Base-by-base conservation (phyloP, 2,888 invertebrate genomes). In the Latheticus oryzae region DNA sequence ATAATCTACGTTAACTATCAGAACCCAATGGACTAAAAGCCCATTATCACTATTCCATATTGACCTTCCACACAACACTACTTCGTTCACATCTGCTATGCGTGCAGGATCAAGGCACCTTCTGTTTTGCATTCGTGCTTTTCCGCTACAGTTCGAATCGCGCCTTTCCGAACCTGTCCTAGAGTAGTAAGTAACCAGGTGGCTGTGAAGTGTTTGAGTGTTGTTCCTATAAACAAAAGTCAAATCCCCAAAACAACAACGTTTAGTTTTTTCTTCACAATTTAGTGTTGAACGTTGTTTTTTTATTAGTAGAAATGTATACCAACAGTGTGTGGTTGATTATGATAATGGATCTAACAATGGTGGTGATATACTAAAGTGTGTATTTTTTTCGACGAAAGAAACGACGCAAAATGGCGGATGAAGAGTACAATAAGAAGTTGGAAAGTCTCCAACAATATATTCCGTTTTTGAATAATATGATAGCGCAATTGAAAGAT, bases 381-480 rank as follows among this genome's bases (percentile, higher is more conserved):
- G 28, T 5, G 5, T 5, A n/a, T 28, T 28, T n/a, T n/a, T 5
- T 28, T 3, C 4, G 8, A 28, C 4, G n/a, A 8, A 3, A 8
- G 3, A 33, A 38, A 24, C 35, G 37, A 47, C 12, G 23, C 38
- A 67, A 68, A 45, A 76, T 76, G 76, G 68, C 73, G 33, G 74
- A 78, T 48, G 79, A 80, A 59, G 81, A 82, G 40, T 87, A 87
- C 79, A 82, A 84, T 59, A 76, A 73, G 60, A 87, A 87, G 77
- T 82, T 87, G 73, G 81, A 82, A 65, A 85, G 85, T 72, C 84
- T 89, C 81, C 86, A 87, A 78, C 82, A 83, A 67, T 88, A 87
- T 77, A 83, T 89, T 67, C 89, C 90, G n/a, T 89, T 89, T 73
- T 76, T 91, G 74, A 85, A 86, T 71, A 84, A 80, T 64, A 87